Evolutionary conservation across 2,888 invertebrate species (phyloP), one percentile per base, ranked within the genome.

Genomic region (Patella depressa): DNA sequence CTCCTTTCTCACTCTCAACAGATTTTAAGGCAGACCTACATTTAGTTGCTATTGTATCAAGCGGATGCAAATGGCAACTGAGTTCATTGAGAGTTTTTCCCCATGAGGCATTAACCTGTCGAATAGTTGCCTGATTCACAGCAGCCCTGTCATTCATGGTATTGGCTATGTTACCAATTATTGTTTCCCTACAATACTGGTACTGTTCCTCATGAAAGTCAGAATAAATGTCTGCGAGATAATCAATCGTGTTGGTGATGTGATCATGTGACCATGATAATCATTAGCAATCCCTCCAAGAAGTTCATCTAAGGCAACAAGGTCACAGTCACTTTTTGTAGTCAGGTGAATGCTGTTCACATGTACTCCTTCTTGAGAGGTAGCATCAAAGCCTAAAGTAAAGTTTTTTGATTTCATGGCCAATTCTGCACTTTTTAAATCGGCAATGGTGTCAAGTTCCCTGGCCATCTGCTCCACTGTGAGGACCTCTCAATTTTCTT

Each of bases 281-380:
- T 81, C 80, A 19, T 69, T 72, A 17, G 80, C 80, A 2, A 76
- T 81, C n/a, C 80, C 81, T 12, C 80, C 80, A n/a, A 80, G 71
- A 29, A 81, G 65, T 65, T 78, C 76, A 71, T 81, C 81, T 24
- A 81, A 45, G 17, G 81, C 75, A 53, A 57, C 59, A 3, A 65
- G 73, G 19, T 55, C 17, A 81, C 17, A 81, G n/a, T 81, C 55
- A n/a, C n/a, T 45, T 29, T 12, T 69, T 11, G 76, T 80, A 14
- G 81, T 81, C 34, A 81, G 14, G 70, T 81, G 81, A 29, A 81
- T 71, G 70, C 76, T 74, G 76, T 81, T 81, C 3, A 81, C 70
- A 55, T 81, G 80, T n/a, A 65, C 59, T 14, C 78, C 80, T 71
- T 81, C 81, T 65, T 81, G 81, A 5, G 80, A 81, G 2, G 78